Conservation (phyloP, 2,888 invertebrate species). For the Xanthorhoe designata region DNA sequence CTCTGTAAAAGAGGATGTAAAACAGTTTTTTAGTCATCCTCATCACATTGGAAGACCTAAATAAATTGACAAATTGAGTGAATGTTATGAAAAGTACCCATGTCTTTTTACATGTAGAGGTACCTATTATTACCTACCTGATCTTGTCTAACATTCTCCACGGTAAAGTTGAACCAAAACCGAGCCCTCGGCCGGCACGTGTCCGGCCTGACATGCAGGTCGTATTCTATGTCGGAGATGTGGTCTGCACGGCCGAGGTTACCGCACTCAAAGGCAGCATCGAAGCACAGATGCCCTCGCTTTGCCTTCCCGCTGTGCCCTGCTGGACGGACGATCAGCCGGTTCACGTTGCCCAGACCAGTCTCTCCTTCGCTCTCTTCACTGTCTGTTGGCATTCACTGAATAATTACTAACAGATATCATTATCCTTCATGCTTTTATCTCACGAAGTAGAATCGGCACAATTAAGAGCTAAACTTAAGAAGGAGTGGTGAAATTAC, state of each 20-base stretch:
- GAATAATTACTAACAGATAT: not conserved
- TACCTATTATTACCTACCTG: constrained; percentile 85
- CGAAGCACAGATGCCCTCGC: constrained; percentile 97
- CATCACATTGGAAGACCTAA: not conserved
- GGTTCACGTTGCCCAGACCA: constrained; percentile 96
- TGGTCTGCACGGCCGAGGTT: constrained; percentile 98
- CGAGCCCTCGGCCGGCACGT: constrained; percentile 97
- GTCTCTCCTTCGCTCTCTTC: constrained; percentile 97
- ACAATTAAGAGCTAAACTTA: too few species aligned
- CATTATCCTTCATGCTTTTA: too few species aligned
- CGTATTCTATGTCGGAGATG: constrained; percentile 97
- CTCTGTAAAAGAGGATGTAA: constrained; percentile 85
- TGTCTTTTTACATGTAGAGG: too few species aligned
- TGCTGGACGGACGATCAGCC: constrained; percentile 94
- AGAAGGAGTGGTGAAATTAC: too few species aligned
- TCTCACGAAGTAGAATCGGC: too few species aligned
- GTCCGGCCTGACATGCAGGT: constrained; percentile 97
- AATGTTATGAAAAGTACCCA: too few species aligned
- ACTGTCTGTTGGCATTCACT: constrained; percentile 86
- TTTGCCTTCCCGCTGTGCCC: constrained; percentile 98
- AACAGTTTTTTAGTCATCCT: not conserved
- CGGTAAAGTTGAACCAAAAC: constrained; percentile 99
- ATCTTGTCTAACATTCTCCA: constrained; percentile 97
- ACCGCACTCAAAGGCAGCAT: constrained; percentile 98
- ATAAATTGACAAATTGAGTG: too few species aligned